Evolutionary conservation across 2,888 invertebrate genomes (phyloP).

Genomic region (Cheilosia urbana): DNA sequence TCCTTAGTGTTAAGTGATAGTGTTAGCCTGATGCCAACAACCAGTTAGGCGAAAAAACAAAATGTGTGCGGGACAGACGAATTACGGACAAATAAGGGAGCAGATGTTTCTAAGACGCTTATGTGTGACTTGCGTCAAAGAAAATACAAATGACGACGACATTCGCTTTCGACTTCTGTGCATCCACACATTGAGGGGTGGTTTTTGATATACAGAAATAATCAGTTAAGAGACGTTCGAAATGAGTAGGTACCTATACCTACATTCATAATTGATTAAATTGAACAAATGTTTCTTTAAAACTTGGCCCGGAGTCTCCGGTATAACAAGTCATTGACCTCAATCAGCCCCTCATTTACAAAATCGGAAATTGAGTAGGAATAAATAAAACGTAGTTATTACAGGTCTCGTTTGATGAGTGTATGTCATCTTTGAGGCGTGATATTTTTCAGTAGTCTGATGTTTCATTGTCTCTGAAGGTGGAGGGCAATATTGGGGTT

Average conservation of each 20-base stretch:
- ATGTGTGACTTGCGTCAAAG: constrained; percentile 47
- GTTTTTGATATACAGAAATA: not conserved
- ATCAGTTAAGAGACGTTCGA: not conserved
- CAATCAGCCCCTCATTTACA: too few species aligned
- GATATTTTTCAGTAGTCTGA: too few species aligned
- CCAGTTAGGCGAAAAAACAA: constrained; percentile 24
- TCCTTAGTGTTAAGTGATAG: constrained; percentile 75
- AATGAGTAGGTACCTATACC: not conserved
- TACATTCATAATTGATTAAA: not conserved
- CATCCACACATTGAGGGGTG: not conserved
- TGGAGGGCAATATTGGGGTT: too few species aligned
- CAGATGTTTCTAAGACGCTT: constrained; percentile 69
- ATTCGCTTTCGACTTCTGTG: constrained; percentile 3
- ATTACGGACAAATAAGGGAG: constrained; percentile 64
- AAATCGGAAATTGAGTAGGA: too few species aligned
- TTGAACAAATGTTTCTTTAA: not conserved
- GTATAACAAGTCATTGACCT: too few species aligned
- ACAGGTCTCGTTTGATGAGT: too few species aligned
- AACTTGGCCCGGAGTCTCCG: not conserved
- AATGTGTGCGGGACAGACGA: constrained; percentile 51
- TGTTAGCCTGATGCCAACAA: constrained; percentile 73
- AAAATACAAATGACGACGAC: constrained; percentile 1
- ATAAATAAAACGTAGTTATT: too few species aligned
- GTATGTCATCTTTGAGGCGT: too few species aligned
- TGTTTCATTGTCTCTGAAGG: too few species aligned